phyloP scores from a whole-genome alignment of 2,888 invertebrate species.

The Xanthia togata region DNA sequence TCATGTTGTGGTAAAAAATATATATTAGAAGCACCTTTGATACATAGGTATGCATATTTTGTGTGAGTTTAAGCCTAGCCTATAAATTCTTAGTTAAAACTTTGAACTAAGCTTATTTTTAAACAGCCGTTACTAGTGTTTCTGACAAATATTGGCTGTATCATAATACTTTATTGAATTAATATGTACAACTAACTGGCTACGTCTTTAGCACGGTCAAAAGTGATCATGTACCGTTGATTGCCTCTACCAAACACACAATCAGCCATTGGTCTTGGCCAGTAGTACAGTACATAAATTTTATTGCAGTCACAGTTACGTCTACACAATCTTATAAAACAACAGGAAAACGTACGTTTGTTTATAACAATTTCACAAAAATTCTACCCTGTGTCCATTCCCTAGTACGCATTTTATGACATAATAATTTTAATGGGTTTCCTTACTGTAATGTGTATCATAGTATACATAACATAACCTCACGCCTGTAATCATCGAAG shows the following conservation, averaged over 20 bases:
- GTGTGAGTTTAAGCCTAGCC: no score
- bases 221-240: constrained; percentile 50
- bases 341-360: constrained; percentile 47
- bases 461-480: not conserved
- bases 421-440: constrained; percentile 1
- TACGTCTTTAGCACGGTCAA: constrained; percentile 40
- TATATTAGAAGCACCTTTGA: not conserved
- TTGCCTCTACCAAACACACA: constrained; percentile 36
- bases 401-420: constrained; percentile 3
- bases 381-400: constrained; percentile 13
- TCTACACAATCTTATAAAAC: constrained; percentile 19
- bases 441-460: not conserved
- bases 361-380: constrained; percentile 21
- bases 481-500: not conserved
- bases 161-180: constrained; percentile 8
- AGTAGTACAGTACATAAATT: constrained; percentile 27
- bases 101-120: not conserved
- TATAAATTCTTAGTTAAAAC: not conserved
- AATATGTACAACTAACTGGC: constrained; percentile 18
- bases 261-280: constrained; percentile 52
- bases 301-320: constrained; percentile 24
- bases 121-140: not conserved
- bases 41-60: not conserved
- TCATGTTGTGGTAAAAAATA: not conserved
- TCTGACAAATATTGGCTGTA: not conserved